phyloP scores from a whole-genome alignment of 2,888 invertebrate genomes.

The Ceratothoa steindachneri region DNA sequence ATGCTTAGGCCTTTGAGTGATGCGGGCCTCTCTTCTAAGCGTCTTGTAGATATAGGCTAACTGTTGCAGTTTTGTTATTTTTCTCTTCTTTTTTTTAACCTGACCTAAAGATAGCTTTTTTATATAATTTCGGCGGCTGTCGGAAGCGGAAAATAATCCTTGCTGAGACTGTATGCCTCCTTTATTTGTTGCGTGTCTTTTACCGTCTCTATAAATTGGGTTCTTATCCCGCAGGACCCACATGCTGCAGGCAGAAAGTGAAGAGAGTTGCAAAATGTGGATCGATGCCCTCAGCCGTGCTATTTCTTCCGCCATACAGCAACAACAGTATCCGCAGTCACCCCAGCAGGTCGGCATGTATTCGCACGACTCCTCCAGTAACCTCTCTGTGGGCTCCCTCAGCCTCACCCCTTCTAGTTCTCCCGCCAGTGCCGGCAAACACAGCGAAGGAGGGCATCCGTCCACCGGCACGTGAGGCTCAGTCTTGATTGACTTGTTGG shows the following conservation, averaged over 20 bases:
- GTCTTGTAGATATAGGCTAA: too few species aligned
- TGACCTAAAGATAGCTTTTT: too few species aligned
- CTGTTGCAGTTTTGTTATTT: too few species aligned
- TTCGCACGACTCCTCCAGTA: not conserved
- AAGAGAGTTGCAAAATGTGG: conserved; percentile 74
- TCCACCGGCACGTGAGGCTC: not conserved
- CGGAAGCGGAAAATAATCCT: too few species aligned
- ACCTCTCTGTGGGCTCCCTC: not conserved
- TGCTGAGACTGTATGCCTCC: too few species aligned
- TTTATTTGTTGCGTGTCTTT: too few species aligned
- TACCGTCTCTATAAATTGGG: too few species aligned
- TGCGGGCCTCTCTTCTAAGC: too few species aligned
- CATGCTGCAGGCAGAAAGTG: conserved; percentile 95
- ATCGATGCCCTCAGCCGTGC: conserved; percentile 81
- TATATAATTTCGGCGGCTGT: too few species aligned
- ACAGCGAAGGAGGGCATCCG: not conserved
- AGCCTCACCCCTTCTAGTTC: not conserved
- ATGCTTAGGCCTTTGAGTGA: too few species aligned
- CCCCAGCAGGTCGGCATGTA: too few species aligned
- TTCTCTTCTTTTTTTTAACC: too few species aligned
- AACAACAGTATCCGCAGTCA: not conserved
- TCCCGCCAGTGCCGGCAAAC: not conserved
- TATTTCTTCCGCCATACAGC: conserved; percentile 75
- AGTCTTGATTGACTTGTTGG: not conserved
- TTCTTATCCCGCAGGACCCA: conserved; percentile 80